phyloP scores from a whole-genome alignment of 1,140 invertebrate species.

The Cryptotermes secundus region DNA sequence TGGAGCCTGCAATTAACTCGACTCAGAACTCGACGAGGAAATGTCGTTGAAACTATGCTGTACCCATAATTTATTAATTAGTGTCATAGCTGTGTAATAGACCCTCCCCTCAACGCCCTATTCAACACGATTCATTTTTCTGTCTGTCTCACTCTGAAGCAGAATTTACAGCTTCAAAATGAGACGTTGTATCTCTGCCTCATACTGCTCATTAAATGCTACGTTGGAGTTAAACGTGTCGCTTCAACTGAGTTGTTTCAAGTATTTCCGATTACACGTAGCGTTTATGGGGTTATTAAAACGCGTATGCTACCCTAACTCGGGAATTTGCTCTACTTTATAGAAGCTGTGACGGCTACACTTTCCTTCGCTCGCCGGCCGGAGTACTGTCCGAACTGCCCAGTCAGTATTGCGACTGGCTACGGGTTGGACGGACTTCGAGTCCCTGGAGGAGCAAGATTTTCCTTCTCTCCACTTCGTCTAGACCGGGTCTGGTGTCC shows the following conservation, averaged over 20 bases:
- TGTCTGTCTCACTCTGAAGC: neutral
- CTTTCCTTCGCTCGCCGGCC: too few relatives aligned
- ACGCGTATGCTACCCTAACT: neutral
- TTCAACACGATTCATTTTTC: constrained; percentile 19
- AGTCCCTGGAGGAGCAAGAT: too few relatives aligned
- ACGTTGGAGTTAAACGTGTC: neutral
- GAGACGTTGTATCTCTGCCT: neutral
- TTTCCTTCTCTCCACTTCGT: too few relatives aligned
- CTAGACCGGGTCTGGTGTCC: too few relatives aligned
- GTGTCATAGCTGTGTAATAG: constrained; percentile 11
- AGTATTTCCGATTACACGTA: constrained; percentile 12
- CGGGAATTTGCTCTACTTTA: neutral
- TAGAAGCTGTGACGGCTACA: neutral
- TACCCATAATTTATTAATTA: constrained; percentile 18
- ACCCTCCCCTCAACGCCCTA: neutral
- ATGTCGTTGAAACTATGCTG: neutral
- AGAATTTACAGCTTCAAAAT: constrained; percentile 2
- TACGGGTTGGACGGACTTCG: too few relatives aligned
- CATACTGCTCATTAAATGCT: neutral
- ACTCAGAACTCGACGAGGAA: neutral
- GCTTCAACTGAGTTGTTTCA: neutral
- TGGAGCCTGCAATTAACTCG: constrained; percentile 5
- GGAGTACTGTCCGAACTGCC: too few relatives aligned
- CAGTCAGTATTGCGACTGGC: too few relatives aligned
- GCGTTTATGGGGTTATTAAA: constrained; percentile 3